Base-by-base conservation (phyloP, 2,888 invertebrate genomes). In the Cataglyphis cursor region DNA sequence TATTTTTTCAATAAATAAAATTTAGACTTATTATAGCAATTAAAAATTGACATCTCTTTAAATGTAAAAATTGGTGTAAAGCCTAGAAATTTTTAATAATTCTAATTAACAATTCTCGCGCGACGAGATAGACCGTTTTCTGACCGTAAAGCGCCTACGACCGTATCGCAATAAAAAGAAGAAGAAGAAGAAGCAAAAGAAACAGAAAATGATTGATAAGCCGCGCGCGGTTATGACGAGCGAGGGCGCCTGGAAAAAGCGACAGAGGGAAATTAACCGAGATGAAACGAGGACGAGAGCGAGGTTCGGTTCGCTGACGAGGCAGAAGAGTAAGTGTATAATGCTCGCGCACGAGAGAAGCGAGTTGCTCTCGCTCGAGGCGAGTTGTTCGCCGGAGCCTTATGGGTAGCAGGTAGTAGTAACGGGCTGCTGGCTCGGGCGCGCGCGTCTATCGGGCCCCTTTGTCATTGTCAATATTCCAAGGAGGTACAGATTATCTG, bases 381-480 rank as follows among this genome's bases (percentile, higher is more conserved):
- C 41, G 35, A 70, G 68, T 28, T 31, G 44, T 44, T 35, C 35
- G 54, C 44, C 82, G 83, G 74, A 81, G 83, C 83, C 85, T 90
- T 90, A 90, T 87, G 90, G 88, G 85, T 80, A 90, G 89, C 86
- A 90, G 86, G 90, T 89, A 90, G 90, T 88, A 88, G 90, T 88
- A 88, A 89, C 85, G 44, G 80, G 59, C 72, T 80, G 76, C 78
- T 44, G 72, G 59, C 24, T 44, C 70, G 59, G 6, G 35, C 78
- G 57, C 70, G 70, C 44, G 78, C 72, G 59, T 80, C 78, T 80
- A 80, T 80, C 78, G 59, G 72, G 59, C 44, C 59, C 90, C 92
- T 92, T 92, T 92, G 92, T 92, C 92, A 92, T 90, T 92, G 92
- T 92, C 92, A 91, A 92, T 92, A 92, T 91, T 89, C 89, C 90